phyloP scores from a whole-genome alignment of 2,797 vertebrate species.

The Aphelocoma californica region DNA sequence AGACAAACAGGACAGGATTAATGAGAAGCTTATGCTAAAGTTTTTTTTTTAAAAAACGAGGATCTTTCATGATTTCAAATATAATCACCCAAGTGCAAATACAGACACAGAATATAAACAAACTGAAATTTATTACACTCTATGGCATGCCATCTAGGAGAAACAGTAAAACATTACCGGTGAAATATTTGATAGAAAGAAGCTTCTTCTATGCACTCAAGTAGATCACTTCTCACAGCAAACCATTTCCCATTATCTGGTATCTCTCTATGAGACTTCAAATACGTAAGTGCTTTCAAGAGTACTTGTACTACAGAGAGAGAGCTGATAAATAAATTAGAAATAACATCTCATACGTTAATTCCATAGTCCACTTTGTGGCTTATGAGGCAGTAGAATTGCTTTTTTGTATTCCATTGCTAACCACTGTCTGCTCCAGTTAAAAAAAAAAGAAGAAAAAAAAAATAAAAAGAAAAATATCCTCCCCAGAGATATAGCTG shows the following conservation, averaged over 20 bases:
- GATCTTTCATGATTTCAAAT: conserved; percentile 77
- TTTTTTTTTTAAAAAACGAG: conserved; percentile 68
- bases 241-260: conserved; percentile 64
- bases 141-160: conserved; percentile 69
- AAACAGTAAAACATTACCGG: conserved; percentile 78
- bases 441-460: neutral
- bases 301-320: conserved; percentile 33
- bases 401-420: conserved; percentile 58
- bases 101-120: conserved; percentile 77
- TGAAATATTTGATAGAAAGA: conserved; percentile 70
- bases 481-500: neutral
- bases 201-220: conserved; percentile 55
- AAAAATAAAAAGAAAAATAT: neutral
- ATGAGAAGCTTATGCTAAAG: conserved; percentile 79
- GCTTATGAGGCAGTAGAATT: conserved; percentile 61
- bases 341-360: conserved; percentile 65
- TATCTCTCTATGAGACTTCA: conserved; percentile 25
- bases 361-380: conserved; percentile 66
- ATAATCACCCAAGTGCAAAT: conserved; percentile 79
- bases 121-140: conserved; percentile 78
- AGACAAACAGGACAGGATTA: conserved; percentile 95
- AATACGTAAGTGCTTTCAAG: conserved; percentile 55
- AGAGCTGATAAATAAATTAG: conserved; percentile 49
- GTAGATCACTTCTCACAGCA: conserved; percentile 51
- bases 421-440: conserved; percentile 53